Conservation (phyloP, 2,113 vertebrate species). For the Vulpes vulpes region DNA sequence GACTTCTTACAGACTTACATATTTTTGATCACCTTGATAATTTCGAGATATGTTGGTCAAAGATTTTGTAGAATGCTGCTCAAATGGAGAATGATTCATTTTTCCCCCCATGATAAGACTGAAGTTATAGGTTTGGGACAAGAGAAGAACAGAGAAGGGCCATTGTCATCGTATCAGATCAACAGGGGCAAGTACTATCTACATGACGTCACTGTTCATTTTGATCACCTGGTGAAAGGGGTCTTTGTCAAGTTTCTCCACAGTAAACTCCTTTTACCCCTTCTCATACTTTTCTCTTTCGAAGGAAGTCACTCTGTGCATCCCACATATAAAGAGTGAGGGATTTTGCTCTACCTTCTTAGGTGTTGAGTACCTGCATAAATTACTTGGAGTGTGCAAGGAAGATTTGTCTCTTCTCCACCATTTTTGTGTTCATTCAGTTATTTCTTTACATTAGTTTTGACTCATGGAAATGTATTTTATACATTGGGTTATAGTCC, state of each 20-base stretch:
- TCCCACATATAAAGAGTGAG: background rate
- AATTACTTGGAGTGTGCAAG: background rate
- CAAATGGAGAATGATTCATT: background rate
- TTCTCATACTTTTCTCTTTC: background rate
- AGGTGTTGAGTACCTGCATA: background rate
- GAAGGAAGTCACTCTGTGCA: background rate
- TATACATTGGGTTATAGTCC: background rate
- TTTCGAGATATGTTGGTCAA: background rate
- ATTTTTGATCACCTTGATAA: background rate
- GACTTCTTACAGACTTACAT: background rate
- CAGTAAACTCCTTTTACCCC: background rate
- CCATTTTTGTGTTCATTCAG: background rate
- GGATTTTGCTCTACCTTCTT: background rate
- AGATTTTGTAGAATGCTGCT: background rate
- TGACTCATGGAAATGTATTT: background rate
- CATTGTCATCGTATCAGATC: background rate
- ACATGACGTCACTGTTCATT: background rate
- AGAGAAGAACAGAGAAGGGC: background rate
- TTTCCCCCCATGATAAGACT: too few species aligned
- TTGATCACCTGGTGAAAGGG: background rate
- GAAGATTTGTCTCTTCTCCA: background rate
- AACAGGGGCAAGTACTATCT: background rate
- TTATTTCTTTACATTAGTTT: background rate
- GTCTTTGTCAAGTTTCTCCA: background rate
- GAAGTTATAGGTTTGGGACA: background rate